Conservation (phyloP, 64 coral and sea anemone species). For the Porites lutea region DNA sequence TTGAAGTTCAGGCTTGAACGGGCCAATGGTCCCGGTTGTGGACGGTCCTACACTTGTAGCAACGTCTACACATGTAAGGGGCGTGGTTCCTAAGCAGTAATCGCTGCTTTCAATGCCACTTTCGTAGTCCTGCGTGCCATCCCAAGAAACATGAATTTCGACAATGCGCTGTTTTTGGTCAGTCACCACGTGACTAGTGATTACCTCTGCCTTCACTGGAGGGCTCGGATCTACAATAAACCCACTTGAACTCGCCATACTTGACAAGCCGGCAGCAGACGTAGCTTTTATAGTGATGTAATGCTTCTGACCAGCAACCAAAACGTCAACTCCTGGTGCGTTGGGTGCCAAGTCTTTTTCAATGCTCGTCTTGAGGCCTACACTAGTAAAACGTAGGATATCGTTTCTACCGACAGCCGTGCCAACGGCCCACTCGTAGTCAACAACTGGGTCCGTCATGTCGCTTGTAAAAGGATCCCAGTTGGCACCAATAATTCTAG, state of each 20-base stretch:
- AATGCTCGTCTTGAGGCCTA: slow-evolving; percentile 33
- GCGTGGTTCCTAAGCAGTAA: slow-evolving; percentile 59
- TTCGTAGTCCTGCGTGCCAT: slow-evolving; percentile 58
- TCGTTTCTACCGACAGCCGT: slow-evolving; percentile 41
- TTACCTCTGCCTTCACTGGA: slow-evolving; percentile 47
- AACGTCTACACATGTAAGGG: slow-evolving; percentile 9
- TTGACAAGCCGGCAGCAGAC: slow-evolving; percentile 32
- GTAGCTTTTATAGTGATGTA: slow-evolving; percentile 66
- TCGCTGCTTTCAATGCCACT: slow-evolving; percentile 55
- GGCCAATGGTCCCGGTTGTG: not conserved
- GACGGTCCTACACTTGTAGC: not conserved
- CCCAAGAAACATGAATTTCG: slow-evolving; percentile 52
- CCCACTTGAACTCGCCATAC: slow-evolving; percentile 37
- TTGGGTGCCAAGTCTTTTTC: slow-evolving; percentile 37
- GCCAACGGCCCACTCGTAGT: slow-evolving; percentile 77
- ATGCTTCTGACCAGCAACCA: slow-evolving; percentile 65
- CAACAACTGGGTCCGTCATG: slow-evolving; percentile 35
- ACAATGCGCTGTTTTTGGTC: slow-evolving; percentile 20
- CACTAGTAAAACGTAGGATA: slow-evolving; percentile 20
- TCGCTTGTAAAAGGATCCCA: slow-evolving; percentile 73
- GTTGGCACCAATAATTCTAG: slow-evolving; percentile 70
- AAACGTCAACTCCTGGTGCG: slow-evolving; percentile 54
- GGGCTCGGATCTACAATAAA: slow-evolving; percentile 72
- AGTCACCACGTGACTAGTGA: slow-evolving; percentile 40
- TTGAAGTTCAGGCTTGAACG: not conserved